Evolutionary conservation across 2,797 vertebrate genomes (phyloP), one percentile per base, ranked within the genome.

Genomic region (Pangasius macronema): DNA sequence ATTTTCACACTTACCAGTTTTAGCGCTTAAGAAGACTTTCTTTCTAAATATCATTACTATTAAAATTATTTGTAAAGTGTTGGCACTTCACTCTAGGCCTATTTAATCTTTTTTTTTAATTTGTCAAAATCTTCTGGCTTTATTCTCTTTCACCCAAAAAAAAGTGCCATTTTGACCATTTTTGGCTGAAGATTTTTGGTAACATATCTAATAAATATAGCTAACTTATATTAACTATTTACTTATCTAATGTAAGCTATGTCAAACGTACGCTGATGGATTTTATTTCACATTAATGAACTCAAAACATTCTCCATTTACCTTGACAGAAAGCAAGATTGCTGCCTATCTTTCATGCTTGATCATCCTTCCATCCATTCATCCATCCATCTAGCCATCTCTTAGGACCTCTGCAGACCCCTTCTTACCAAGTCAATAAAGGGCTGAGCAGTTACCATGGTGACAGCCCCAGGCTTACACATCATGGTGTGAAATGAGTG

Each of bases 391-490:
- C 16, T 46, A 68, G 18, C 39, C 59, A 49, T 51, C 36, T 72
- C 27, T 72, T 30, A 49, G 57, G 61, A 83, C 72, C 49, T 68
- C 73, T 84, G 61, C 22, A 51, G 53, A 75, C 51, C 70, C 27
- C 86, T 55, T 80, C 53, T 75, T 65, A 73, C 70, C 51, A 76
- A 80, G 87, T 76, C 87, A 81, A 39, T 39, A 11, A 63, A 87
- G 79, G 63, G 80, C 61, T 75, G 13, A 90, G 57, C 81, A 46
- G 87, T 91, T 91, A 77, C 85, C 82, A 85, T 87, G 88, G 86
- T 84, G 87, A 93, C 88, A 86, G 75, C 85, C 79, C 83, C 39
- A 87, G 89, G n/a, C 53, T 79, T 77, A 57, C 83, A 70, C 51
- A 68, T 83, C 13, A 36, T 77, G 59, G 84, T 63, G 72, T 36